Evolutionary conservation across 2,888 invertebrate species (phyloP).

Genomic region (Dugesia japonica): DNA sequence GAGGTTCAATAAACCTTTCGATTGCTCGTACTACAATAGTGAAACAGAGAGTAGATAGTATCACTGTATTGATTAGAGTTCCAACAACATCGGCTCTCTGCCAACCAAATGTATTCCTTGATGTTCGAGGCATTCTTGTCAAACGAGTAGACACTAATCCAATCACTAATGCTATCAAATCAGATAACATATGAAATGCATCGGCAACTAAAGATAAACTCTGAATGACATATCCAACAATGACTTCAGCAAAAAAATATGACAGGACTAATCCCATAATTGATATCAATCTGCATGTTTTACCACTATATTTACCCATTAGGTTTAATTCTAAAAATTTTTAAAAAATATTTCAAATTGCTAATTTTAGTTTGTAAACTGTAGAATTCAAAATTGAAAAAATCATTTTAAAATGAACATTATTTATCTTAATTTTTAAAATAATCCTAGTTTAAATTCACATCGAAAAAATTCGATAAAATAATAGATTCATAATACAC

Average conservation of each 20-base stretch:
- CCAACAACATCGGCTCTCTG: conserved; percentile 36
- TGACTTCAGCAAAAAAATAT: conserved; percentile 84
- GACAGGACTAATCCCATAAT: conserved; percentile 79
- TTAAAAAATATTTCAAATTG: too few relatives aligned
- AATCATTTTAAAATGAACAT: too few relatives aligned
- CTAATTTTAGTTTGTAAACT: too few relatives aligned
- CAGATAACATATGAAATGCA: conserved; percentile 93
- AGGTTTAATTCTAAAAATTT: too few relatives aligned
- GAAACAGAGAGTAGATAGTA: conserved; percentile 36
- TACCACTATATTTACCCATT: conserved; percentile 37
- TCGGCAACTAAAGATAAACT: conserved; percentile 91
- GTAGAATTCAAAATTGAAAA: too few relatives aligned
- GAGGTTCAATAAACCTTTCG: conserved; percentile 35
- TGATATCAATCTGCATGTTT: conserved; percentile 49
- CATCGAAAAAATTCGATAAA: not conserved
- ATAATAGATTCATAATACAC: not conserved
- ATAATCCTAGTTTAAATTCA: too few relatives aligned
- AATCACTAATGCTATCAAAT: conserved; percentile 81
- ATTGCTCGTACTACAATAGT: conserved; percentile 36
- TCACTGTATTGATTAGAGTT: conserved; percentile 36
- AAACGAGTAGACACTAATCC: conserved; percentile 70
- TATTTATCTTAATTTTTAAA: too few relatives aligned
- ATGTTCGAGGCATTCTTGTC: conserved; percentile 20
- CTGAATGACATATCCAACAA: conserved; percentile 84
- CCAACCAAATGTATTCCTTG: conserved; percentile 36